Evolutionary conservation across 1,140 invertebrate genomes (phyloP).

Genomic region (Rhizoglyphus robini): DNA sequence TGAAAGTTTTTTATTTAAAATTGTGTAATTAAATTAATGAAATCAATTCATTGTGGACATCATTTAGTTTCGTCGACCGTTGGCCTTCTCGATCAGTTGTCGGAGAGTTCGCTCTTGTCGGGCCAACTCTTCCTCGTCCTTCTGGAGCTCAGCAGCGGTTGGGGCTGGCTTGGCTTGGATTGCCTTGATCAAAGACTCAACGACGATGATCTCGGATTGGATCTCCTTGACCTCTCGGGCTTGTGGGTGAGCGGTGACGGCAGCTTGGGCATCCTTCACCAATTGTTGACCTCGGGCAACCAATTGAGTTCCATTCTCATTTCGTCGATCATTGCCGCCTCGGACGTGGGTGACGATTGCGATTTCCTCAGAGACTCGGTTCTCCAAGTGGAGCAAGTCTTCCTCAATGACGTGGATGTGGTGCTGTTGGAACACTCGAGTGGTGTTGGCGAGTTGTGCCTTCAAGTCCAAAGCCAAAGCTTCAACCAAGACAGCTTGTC

Average conservation of each 20-base stretch:
- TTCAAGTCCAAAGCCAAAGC: conserved; percentile 15
- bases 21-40: no score
- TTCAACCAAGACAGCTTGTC: conserved; percentile 15
- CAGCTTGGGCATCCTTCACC: neutral
- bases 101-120: neutral
- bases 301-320: neutral
- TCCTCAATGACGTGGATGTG: conserved; percentile 14
- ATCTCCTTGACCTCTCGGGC: neutral
- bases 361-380: conserved; percentile 11
- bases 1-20: no score
- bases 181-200: neutral
- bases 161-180: neutral
- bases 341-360: neutral
- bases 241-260: neutral
- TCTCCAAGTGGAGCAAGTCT: conserved; percentile 12
- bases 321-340: neutral
- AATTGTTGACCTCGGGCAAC: neutral
- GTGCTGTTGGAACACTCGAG: neutral
- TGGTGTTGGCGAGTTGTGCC: neutral
- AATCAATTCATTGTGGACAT: no score
- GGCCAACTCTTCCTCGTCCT: neutral
- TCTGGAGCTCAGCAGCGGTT: neutral
- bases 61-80: no score
- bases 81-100: neutral
- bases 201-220: neutral